Conservation (phyloP, 1,140 invertebrate genomes). For the Drosophila virilis region DNA sequence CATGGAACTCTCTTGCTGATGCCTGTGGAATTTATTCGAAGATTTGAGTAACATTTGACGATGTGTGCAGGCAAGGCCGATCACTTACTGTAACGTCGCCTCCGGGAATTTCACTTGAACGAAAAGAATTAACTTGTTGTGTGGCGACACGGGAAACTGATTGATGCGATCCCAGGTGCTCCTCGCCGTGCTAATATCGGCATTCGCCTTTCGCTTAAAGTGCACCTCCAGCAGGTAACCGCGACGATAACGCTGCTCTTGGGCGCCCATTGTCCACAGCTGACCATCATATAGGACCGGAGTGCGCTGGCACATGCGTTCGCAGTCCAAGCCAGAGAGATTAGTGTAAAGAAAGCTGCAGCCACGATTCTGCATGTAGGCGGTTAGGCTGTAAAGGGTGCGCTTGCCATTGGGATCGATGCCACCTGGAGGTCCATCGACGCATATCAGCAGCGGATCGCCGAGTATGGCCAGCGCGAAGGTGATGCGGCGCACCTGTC, state of each 20-base stretch:
- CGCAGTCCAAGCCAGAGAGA: constrained; percentile 92
- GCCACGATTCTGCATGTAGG: constrained; percentile 56
- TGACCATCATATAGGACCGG: constrained; percentile 93
- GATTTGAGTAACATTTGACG: too few species aligned
- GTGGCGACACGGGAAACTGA: constrained; percentile 61
- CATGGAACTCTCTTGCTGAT: constrained; percentile 27
- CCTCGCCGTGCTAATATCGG: constrained; percentile 46
- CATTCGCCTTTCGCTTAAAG: constrained; percentile 62
- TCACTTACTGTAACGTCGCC: constrained; percentile 47
- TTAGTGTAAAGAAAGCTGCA: constrained; percentile 89
- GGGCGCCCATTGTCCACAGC: constrained; percentile 88
- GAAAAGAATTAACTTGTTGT: constrained; percentile 54
- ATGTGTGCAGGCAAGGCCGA: neutral
- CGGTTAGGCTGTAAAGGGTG: constrained; percentile 89
- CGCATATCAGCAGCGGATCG: constrained; percentile 86
- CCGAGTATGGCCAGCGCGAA: constrained; percentile 95
- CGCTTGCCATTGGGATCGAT: constrained; percentile 93
- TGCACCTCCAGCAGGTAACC: constrained; percentile 75
- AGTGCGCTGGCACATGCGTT: constrained; percentile 91
- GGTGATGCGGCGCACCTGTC: constrained; percentile 94
- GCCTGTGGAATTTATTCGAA: constrained; percentile 19
- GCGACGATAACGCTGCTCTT: constrained; percentile 85
- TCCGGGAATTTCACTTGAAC: constrained; percentile 59
- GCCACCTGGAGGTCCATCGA: constrained; percentile 87
- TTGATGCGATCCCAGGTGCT: constrained; percentile 65